phyloP scores from a whole-genome alignment of 2,797 vertebrate species.

The Tolypeutes matacus region DNA sequence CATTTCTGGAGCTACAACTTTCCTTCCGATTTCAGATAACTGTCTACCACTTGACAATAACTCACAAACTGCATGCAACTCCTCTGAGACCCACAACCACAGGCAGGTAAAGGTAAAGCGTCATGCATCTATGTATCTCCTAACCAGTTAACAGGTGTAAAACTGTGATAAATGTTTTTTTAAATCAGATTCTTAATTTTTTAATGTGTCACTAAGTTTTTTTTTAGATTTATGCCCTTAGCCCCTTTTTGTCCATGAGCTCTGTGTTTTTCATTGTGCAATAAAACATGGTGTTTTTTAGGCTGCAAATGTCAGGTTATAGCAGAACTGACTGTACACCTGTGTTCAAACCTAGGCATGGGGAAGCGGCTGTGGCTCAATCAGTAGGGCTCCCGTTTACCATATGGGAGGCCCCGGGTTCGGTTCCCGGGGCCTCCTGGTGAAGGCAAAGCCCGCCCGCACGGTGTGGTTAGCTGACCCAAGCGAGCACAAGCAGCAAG shows the following conservation, averaged over 20 bases:
- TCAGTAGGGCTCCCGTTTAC: no score
- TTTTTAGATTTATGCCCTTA: conserved; percentile 7
- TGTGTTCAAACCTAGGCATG: conserved; percentile 9
- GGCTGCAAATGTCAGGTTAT: background rate
- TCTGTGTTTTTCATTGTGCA: background rate
- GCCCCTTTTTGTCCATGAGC: background rate
- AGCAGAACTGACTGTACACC: background rate
- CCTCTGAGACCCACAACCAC: background rate
- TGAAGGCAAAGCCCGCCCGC: no score
- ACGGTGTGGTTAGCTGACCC: no score
- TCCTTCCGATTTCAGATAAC: background rate
- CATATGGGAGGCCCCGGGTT: no score
- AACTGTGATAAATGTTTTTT: conserved; percentile 60
- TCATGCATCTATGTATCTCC: background rate
- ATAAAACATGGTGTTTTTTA: background rate
- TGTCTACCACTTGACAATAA: background rate
- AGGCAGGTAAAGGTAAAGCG: conserved; percentile 23
- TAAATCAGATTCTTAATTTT: conserved; percentile 55
- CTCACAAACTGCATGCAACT: background rate
- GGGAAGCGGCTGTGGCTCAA: no score
- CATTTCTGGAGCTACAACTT: background rate
- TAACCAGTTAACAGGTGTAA: background rate
- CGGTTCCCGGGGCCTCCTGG: no score
- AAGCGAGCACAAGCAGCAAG: no score
- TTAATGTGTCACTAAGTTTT: conserved; percentile 1